Conservation (phyloP, 1,140 invertebrate species). For the Vollenhovia emeryi region DNA sequence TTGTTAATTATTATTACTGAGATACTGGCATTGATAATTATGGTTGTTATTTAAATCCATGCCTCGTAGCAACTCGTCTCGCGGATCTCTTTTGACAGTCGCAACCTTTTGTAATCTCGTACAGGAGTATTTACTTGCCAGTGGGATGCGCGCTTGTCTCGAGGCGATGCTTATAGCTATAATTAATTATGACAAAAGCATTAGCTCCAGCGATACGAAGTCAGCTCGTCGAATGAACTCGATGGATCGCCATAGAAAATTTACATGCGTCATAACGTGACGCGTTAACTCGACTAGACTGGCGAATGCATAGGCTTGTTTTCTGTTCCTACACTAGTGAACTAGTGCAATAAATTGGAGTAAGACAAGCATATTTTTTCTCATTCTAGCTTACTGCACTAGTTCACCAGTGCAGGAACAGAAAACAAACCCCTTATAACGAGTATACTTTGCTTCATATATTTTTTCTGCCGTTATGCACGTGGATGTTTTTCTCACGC, state of each 20-base stretch:
- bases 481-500: background rate
- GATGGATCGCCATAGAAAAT: constrained; percentile 15
- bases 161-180: background rate
- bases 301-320: too few relatives aligned
- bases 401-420: too few relatives aligned
- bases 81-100: background rate
- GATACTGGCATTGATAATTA: too few relatives aligned
- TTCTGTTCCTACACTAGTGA: too few relatives aligned
- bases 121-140: background rate
- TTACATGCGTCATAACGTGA: constrained; percentile 17
- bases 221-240: background rate
- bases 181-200: constrained; percentile 5
- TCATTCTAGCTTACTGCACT: too few relatives aligned
- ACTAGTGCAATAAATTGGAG: too few relatives aligned
- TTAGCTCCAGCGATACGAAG: constrained; percentile 1
- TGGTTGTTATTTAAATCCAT: background rate
- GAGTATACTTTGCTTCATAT: background rate
- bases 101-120: background rate
- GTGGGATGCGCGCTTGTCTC: background rate
- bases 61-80: background rate
- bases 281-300: background rate
- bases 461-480: background rate
- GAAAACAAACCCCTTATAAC: too few relatives aligned
- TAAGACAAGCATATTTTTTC: too few relatives aligned
- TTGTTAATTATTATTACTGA: background rate